A percentile compares a stretch with the other conserved stretches of the same genome.
phyloP scores from a whole-genome alignment of 2,113 vertebrate species.

The Actenoides hombroni region DNA sequence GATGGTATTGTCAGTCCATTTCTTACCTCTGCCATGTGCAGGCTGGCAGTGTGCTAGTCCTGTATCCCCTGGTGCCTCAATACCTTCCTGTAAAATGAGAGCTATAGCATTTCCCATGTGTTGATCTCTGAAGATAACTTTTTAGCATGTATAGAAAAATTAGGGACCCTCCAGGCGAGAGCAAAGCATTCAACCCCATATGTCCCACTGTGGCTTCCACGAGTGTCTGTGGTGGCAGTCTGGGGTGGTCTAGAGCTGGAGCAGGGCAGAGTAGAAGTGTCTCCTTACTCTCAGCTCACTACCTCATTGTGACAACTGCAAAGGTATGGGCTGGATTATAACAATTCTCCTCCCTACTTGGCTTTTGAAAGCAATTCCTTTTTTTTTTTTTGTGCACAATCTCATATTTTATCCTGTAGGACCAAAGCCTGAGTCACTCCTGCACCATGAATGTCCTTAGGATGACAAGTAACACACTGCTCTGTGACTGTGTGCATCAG shows the following conservation, averaged over 20 bases:
- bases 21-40: background rate
- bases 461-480: background rate
- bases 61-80: background rate
- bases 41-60: background rate
- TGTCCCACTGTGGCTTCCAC: rapidly evolving
- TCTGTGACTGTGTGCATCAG: background rate
- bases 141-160: background rate
- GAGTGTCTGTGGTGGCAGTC: background rate
- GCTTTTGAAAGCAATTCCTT: background rate
- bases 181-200: background rate
- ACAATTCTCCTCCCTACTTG: background rate
- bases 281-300: background rate
- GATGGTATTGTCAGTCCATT: background rate
- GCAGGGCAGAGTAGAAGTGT: background rate
- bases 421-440: background rate
- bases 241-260: background rate
- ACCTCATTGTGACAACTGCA: background rate
- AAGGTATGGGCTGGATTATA: background rate
- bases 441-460: background rate
- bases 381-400: background rate
- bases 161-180: background rate
- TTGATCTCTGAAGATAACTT: background rate
- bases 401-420: background rate
- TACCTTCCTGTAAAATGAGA: background rate
- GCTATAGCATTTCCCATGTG: background rate